These are phyloP conservation scores for Chlorospingus semifuscus DNA, from an alignment of 2,797 vertebrate species.

Conservation along the genomic window DNA sequence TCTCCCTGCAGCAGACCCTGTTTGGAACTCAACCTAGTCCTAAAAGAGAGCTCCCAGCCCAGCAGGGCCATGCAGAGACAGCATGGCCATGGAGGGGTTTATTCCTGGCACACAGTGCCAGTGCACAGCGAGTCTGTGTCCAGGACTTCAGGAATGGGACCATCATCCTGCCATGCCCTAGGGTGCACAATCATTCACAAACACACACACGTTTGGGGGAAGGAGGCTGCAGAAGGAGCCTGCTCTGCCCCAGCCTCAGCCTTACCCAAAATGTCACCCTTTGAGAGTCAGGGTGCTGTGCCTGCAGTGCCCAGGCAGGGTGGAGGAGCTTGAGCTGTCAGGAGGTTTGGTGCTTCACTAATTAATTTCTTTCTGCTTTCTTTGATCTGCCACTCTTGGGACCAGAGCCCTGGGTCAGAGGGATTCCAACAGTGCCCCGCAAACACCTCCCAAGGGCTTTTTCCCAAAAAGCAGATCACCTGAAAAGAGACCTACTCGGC, in stretches of 20 bases:
- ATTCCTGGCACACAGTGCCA: accelerated
- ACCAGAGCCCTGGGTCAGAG: background rate
- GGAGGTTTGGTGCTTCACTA: background rate
- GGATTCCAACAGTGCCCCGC: background rate
- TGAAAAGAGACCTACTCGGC: background rate
- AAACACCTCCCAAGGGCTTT: background rate
- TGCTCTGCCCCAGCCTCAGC: background rate
- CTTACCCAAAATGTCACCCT: background rate
- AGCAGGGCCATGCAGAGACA: accelerated
- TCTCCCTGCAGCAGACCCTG: background rate
- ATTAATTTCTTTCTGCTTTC: background rate
- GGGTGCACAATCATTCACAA: background rate
- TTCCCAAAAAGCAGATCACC: background rate
- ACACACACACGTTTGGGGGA: background rate
- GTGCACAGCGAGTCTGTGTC: background rate
- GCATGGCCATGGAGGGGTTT: background rate
- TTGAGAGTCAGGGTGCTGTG: background rate
- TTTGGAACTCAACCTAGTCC: background rate
- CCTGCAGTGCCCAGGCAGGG: background rate
- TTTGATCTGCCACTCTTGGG: background rate
- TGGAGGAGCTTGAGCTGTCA: background rate
- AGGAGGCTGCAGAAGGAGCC: background rate
- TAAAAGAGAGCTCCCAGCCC: background rate
- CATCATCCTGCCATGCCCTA: background rate
- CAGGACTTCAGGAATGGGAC: background rate